Evolutionary conservation across 2,113 vertebrate species (phyloP).

Genomic region (Artemisiospiza belli): DNA sequence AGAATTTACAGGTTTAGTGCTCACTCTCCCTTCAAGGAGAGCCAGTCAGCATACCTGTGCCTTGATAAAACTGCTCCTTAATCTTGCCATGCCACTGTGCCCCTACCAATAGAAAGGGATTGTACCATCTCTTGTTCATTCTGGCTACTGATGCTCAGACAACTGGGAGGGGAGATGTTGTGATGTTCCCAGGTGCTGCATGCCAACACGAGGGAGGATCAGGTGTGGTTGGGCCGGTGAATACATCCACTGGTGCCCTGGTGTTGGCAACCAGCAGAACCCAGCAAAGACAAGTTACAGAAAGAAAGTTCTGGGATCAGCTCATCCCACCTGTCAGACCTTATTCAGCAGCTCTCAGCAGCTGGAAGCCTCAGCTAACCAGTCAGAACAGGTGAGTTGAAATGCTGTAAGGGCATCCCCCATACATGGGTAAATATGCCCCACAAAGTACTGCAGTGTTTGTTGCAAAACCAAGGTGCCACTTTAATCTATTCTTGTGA

Average conservation of each 20-base stretch:
- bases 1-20: not conserved
- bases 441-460: not conserved
- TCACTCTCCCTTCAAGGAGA: not conserved
- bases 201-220: not conserved
- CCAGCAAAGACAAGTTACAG: not conserved
- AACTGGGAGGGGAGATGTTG: not conserved
- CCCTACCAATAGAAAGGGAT: not conserved
- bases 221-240: not conserved
- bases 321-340: not conserved
- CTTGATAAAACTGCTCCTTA: not conserved
- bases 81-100: not conserved
- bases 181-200: not conserved
- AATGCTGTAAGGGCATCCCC: fast-evolving
- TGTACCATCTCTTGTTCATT: not conserved
- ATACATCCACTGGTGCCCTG: not conserved
- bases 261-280: not conserved
- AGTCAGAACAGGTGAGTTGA: not conserved
- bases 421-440: fast-evolving
- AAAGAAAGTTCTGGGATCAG: not conserved
- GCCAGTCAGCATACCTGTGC: not conserved
- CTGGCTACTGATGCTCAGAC: not conserved
- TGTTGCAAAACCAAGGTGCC: not conserved
- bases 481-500: not conserved
- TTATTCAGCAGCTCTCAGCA: not conserved
- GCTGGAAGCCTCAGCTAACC: not conserved